Evolutionary conservation across 2,113 vertebrate genomes (phyloP).

Genomic region (Taxidea taxus): DNA sequence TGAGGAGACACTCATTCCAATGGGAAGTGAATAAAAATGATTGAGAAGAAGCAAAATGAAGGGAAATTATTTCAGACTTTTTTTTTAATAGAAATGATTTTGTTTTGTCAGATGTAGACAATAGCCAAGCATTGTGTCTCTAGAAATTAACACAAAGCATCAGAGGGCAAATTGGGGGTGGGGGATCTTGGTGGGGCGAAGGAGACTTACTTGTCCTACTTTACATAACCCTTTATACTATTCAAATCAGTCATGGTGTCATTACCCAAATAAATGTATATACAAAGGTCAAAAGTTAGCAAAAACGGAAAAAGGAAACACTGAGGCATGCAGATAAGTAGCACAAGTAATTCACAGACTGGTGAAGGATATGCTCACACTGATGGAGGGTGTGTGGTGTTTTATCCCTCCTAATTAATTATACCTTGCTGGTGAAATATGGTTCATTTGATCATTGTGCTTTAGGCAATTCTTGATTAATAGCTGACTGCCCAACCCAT

Average conservation of each 20-base stretch:
- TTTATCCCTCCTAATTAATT: background rate
- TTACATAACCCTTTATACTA: background rate
- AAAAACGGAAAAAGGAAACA: background rate
- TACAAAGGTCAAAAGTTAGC: background rate
- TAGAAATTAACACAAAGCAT: background rate
- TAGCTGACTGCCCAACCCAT: background rate
- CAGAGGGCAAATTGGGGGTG: fast-evolving
- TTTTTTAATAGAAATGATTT: background rate
- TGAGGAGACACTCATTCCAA: background rate
- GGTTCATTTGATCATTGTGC: background rate
- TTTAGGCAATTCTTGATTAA: background rate
- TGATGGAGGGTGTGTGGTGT: background rate
- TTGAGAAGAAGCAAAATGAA: background rate
- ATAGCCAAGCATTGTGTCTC: background rate
- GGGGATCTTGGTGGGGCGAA: background rate
- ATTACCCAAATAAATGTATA: background rate
- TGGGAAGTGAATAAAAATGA: background rate
- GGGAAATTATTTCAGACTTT: background rate
- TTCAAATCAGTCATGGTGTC: background rate
- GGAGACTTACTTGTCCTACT: background rate
- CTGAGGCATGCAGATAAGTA: background rate
- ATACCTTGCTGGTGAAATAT: background rate
- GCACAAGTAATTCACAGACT: background rate
- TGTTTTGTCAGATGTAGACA: background rate
- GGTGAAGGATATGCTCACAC: background rate